These are phyloP conservation scores for Stigmatopora nigra DNA, from an alignment of 2,113 vertebrate genomes.

Conservation along the genomic window DNA sequence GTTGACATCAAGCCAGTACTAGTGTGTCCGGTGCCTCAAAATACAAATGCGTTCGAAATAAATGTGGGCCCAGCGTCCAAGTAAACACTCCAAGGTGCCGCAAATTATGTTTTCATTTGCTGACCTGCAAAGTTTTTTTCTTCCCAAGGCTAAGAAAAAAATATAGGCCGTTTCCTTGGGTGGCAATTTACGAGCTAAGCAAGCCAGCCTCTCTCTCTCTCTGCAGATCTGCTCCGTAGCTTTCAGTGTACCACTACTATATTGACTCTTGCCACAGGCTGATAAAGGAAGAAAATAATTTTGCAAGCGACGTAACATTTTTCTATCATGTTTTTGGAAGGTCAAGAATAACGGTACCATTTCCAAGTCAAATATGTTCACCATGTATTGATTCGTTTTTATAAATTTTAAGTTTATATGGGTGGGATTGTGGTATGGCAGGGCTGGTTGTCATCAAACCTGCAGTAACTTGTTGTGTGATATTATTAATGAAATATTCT, in stretches of 20 bases:
- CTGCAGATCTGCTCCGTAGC: background rate
- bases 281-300: background rate
- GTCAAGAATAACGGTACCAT: no score
- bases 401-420: constrained; percentile 11
- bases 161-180: background rate
- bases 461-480: no score
- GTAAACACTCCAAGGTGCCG: constrained; percentile 30
- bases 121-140: constrained; percentile 49
- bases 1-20: background rate
- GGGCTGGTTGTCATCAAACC: no score
- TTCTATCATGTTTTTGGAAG: no score
- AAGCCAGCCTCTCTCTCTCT: constrained; percentile 5
- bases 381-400: no score
- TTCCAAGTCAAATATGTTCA: no score
- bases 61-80: constrained; percentile 15
- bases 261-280: constrained; percentile 4
- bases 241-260: background rate
- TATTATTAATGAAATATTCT: no score
- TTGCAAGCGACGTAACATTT: background rate
- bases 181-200: constrained; percentile 19
- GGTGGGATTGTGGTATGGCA: background rate
- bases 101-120: constrained; percentile 46
- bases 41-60: constrained; percentile 40
- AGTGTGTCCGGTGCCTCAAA: constrained; percentile 49
- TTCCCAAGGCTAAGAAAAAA: constrained; percentile 15